Evolutionary conservation across 1,140 invertebrate genomes (phyloP).

Genomic region (Drosophila aff.): DNA sequence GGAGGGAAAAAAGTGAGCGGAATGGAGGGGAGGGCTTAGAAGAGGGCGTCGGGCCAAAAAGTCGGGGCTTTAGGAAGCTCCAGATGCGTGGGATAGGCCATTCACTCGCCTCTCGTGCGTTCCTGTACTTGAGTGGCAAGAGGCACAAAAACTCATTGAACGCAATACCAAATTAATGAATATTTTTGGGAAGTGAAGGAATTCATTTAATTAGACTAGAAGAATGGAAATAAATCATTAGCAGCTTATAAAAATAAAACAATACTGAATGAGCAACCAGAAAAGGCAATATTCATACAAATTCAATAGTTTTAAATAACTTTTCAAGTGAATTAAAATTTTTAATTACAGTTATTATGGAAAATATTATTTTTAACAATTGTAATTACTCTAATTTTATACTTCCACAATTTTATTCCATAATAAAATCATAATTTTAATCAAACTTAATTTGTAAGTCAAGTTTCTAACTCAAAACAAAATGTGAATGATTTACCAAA

Average conservation of each 20-base stretch:
- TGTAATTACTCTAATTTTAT: not conserved
- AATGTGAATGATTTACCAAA: constrained; percentile 62
- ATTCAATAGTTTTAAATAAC: no score
- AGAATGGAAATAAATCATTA: constrained; percentile 17
- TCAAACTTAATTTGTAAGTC: not conserved
- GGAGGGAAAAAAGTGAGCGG: not conserved
- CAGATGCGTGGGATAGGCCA: constrained; percentile 39
- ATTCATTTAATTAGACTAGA: constrained; percentile 3
- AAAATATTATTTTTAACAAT: no score
- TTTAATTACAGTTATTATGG: no score
- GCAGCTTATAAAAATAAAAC: not conserved
- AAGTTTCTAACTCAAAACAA: not conserved
- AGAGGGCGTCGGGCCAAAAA: constrained; percentile 9
- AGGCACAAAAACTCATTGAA: constrained; percentile 56
- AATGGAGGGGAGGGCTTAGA: no score
- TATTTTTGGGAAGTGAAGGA: constrained; percentile 36
- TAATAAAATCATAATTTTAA: not conserved
- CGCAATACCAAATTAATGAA: constrained; percentile 50
- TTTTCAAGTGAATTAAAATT: no score
- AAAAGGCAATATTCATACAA: not conserved
- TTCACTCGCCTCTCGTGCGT: constrained; percentile 41
- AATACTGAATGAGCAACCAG: not conserved
- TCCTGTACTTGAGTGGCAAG: constrained; percentile 28
- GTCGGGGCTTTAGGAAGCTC: constrained; percentile 1
- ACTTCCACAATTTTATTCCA: not conserved